phyloP scores from a whole-genome alignment of 2,113 vertebrate genomes.

The Kryptolebias marmoratus region DNA sequence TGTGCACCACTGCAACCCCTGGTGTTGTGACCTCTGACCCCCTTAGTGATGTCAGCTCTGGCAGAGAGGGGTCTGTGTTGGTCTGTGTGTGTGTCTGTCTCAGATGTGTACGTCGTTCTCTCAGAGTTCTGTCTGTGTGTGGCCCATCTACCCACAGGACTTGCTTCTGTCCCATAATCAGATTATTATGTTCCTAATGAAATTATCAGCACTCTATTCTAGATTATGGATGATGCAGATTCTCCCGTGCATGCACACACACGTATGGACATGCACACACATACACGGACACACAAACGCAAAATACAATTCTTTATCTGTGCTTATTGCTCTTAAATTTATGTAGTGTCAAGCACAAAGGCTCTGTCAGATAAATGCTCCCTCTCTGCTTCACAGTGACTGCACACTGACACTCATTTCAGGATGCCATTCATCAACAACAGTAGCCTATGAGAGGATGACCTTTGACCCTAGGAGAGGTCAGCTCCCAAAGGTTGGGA shows the following conservation, averaged over 20 bases:
- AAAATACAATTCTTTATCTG: slow-evolving; percentile 18
- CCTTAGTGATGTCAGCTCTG: slow-evolving; percentile 34
- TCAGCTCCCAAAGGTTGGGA: slow-evolving; percentile 65
- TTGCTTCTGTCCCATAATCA: slow-evolving; percentile 58
- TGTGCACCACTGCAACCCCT: not conserved
- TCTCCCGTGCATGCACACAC: not conserved
- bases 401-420: slow-evolving; percentile 43
- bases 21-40: slow-evolving; percentile 45
- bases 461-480: slow-evolving; percentile 76
- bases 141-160: slow-evolving; percentile 44
- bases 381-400: slow-evolving; percentile 11
- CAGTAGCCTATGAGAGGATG: slow-evolving; percentile 73
- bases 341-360: slow-evolving; percentile 13
- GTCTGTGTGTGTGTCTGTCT: slow-evolving; percentile 4
- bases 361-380: slow-evolving; percentile 26
- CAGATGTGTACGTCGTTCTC: slow-evolving; percentile 16
- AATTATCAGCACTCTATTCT: slow-evolving; percentile 51
- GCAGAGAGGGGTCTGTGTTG: slow-evolving; percentile 19
- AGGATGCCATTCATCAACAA: slow-evolving; percentile 77
- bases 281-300: slow-evolving; percentile 10
- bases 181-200: slow-evolving; percentile 54
- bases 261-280: slow-evolving; percentile 3
- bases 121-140: slow-evolving; percentile 48
- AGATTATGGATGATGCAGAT: slow-evolving; percentile 41
- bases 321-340: slow-evolving; percentile 28